Evolutionary conservation across 2,888 invertebrate species (phyloP), one percentile per base, ranked within the genome.

Genomic region (Amphipoea oculea): DNA sequence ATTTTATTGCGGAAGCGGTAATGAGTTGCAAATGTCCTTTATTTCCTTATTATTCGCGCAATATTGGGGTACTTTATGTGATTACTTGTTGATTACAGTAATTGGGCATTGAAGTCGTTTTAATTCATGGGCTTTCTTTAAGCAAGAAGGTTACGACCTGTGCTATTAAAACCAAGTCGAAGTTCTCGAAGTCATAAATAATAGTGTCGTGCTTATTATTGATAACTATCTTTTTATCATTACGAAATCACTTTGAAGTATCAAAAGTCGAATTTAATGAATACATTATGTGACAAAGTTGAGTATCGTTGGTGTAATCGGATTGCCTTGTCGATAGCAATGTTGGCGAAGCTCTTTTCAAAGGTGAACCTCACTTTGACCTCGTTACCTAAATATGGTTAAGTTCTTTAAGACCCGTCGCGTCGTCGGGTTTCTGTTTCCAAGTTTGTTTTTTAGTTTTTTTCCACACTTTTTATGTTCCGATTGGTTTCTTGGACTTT

Each of bases 331-430:
- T 91, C 88, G 86, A 90, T 90, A 81, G 90, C 87, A 88, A 89
- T 89, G 89, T 81, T 85, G 74, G 57, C 71, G 78, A 79, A 76
- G 82, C 81, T 84, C 92, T 93, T 92, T 92, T 91, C 91, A 95
- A 93, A 94, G 92, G 94, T 92, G 90, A 94, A 91, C 91, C 91
- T 91, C 91, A 88, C 88, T 90, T 91, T 95, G 95, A 94, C 96
- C 96, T 93, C 94, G 91, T 95, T 96, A 92, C 91, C 95, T 94
- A 94, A 94, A 96, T 96, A 96, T 95, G 96, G 96, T 75, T 91
- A 91, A 94, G 93, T 94, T 95, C 93, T 83, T 93, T 94, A 95
- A 95, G 94, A 94, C 92, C 90, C 89, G 91, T 90, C 89, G 91
- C 89, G 91, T 90, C 89, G 91, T 90, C 86, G 82, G 83, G 83